phyloP scores from a whole-genome alignment of 2,113 vertebrate genomes.

The Triplophysa siluroides region DNA sequence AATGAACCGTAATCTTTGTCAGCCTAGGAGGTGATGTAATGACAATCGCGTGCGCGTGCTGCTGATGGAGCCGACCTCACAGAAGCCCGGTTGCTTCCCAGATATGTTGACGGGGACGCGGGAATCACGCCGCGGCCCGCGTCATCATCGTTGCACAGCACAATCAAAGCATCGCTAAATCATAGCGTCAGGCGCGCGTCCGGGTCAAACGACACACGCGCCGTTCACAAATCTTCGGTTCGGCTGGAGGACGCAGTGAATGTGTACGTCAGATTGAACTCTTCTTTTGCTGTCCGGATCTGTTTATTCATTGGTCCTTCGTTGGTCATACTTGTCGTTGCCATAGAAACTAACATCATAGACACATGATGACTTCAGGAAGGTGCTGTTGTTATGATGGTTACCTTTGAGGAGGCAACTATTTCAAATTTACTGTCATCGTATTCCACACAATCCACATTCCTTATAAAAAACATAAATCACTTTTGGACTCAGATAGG shows the following conservation, averaged over 20 bases:
- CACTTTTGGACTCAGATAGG: no score
- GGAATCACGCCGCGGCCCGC: slow-evolving; percentile 31
- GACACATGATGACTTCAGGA: neutral
- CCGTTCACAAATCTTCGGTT: neutral
- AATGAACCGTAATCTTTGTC: neutral
- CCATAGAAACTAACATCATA: slow-evolving; percentile 15
- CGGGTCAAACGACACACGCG: slow-evolving; percentile 38
- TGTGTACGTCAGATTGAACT: slow-evolving; percentile 37
- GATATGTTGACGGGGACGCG: neutral
- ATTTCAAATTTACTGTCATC: no score
- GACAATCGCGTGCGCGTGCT: no score
- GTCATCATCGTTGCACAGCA: neutral
- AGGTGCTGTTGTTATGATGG: no score
- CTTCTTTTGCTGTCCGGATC: slow-evolving; percentile 8
- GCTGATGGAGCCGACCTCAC: neutral
- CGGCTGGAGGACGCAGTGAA: neutral
- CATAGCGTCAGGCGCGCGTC: slow-evolving; percentile 26
- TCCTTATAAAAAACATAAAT: no score
- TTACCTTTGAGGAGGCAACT: no score
- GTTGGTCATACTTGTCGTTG: slow-evolving; percentile 10
- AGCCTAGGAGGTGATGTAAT: slow-evolving; percentile 1
- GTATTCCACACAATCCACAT: no score
- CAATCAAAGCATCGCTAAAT: neutral
- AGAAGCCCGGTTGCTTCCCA: neutral
- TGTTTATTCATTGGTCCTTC: neutral